These are phyloP conservation scores for Ceramica pisi DNA, from an alignment of 2,888 invertebrate genomes.

Conservation along the genomic window DNA sequence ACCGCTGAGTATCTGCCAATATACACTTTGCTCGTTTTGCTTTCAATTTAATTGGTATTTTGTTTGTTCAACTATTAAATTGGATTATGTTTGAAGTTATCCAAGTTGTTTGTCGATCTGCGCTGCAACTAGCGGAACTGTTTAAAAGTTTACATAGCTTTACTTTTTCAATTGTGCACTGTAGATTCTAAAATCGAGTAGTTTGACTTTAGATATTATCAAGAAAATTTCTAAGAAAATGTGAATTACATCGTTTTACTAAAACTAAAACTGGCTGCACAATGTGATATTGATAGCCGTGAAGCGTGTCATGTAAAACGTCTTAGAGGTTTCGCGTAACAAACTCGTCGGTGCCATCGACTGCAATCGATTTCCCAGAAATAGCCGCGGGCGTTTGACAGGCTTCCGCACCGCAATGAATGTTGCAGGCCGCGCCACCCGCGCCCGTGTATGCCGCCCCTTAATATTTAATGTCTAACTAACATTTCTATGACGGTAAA, in stretches of 20 bases:
- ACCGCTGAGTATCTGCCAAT: slow-evolving; percentile 82
- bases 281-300: slow-evolving; percentile 34
- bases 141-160: slow-evolving; percentile 55
- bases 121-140: slow-evolving; percentile 57
- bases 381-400: slow-evolving; percentile 81
- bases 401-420: slow-evolving; percentile 78
- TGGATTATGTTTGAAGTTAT: slow-evolving; percentile 67
- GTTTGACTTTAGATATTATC: slow-evolving; percentile 23
- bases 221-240: background rate
- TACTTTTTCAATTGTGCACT: slow-evolving; percentile 52
- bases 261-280: slow-evolving; percentile 3
- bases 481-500: slow-evolving; percentile 83
- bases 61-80: slow-evolving; percentile 72
- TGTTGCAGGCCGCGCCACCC: slow-evolving; percentile 75
- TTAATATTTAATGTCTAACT: slow-evolving; percentile 87
- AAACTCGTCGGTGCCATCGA: slow-evolving; percentile 69
- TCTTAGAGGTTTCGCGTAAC: slow-evolving; percentile 66
- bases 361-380: slow-evolving; percentile 84
- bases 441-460: slow-evolving; percentile 71
- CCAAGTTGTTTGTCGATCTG: slow-evolving; percentile 59
- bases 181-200: slow-evolving; percentile 42
- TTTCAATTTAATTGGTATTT: slow-evolving; percentile 78
- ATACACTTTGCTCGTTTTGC: slow-evolving; percentile 78
- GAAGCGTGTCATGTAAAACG: slow-evolving; percentile 64
- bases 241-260: background rate